Base-by-base conservation (phyloP, 2,113 vertebrate genomes). In the Proterorhinus semilunaris region DNA sequence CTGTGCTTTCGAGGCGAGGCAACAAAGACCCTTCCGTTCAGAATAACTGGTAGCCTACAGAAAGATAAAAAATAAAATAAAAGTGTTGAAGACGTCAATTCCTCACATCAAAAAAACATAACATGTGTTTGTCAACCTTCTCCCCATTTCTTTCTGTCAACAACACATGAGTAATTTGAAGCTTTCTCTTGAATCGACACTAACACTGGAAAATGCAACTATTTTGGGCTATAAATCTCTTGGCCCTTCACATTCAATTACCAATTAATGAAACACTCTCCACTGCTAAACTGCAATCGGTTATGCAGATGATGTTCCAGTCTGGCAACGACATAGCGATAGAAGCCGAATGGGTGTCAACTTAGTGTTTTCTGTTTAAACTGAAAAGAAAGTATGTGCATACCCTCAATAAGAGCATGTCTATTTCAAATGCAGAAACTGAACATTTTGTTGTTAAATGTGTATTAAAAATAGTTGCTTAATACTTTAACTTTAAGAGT, bases 41-140 rank as follows among this genome's bases (percentile, higher is more conserved):
- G 53, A 54, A 21, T 54, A 42, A 36, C 17, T 57, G 55, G 55
- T 12, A 57, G 54, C 9, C 27, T 69, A 69, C 71, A 67, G 62
- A 72, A 12, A 36, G 62, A 74, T 67, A 46, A 76, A 78, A 45
- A 78, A 45, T 78, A 74, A 71, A 76, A 17, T 36, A 57, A 52
- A 74, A 75, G 44, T 72, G 65, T 54, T 78, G 69, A 78, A 72
- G 53, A 49, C 54, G 67, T 69, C 59, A 65, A 80, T 82, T 84
- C 45, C 68, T 84, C 68, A 76, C 50, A 72, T 54, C 5, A 45
- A 51, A 65, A 11, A 62, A 74, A 45, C 7, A 84, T 80, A 53
- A 77, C 69, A 46, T 62, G 11, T 17, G 44, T 55, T 10, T 11
- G 55, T 27, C 55, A 58, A 10, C 13, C 27, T 55, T 63, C 62